Evolutionary conservation across 2,113 vertebrate genomes (phyloP).

Genomic region (Rhodinocichla rosea): DNA sequence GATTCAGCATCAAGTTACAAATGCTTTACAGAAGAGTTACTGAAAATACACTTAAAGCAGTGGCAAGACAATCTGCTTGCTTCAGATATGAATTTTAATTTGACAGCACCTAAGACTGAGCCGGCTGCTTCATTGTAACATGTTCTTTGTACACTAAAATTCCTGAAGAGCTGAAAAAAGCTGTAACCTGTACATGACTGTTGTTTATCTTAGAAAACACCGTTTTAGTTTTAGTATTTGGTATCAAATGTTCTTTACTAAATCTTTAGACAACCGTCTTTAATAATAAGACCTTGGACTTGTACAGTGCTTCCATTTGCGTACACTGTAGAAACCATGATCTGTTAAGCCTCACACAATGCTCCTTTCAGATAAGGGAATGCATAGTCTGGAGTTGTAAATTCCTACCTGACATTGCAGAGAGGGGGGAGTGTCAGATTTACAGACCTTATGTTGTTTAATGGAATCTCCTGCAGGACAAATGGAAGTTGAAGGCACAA

Average conservation of each 20-base stretch:
- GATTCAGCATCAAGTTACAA: neutral
- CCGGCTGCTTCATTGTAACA: neutral
- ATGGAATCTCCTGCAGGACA: neutral
- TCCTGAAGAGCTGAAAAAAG: neutral
- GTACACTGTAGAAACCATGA: neutral
- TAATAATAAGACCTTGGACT: neutral
- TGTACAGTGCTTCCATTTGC: neutral
- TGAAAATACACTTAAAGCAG: neutral
- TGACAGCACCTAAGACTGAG: neutral
- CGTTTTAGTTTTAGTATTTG: neutral
- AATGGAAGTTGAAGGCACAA: neutral
- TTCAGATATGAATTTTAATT: neutral
- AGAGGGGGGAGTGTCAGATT: neutral
- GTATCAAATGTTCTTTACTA: conserved; percentile 1
- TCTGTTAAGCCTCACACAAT: conserved; percentile 5
- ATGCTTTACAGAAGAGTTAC: neutral
- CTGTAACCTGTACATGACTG: neutral
- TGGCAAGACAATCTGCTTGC: neutral
- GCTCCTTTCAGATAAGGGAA: neutral
- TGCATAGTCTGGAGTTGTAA: neutral
- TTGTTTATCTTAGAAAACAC: neutral
- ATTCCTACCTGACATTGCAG: conserved; percentile 8
- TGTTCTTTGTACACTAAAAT: neutral
- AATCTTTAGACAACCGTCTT: neutral
- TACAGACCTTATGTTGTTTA: neutral